Evolutionary conservation across 2,113 vertebrate species (phyloP), one percentile per base, ranked within the genome.

Genomic region (Actinemys pallida): DNA sequence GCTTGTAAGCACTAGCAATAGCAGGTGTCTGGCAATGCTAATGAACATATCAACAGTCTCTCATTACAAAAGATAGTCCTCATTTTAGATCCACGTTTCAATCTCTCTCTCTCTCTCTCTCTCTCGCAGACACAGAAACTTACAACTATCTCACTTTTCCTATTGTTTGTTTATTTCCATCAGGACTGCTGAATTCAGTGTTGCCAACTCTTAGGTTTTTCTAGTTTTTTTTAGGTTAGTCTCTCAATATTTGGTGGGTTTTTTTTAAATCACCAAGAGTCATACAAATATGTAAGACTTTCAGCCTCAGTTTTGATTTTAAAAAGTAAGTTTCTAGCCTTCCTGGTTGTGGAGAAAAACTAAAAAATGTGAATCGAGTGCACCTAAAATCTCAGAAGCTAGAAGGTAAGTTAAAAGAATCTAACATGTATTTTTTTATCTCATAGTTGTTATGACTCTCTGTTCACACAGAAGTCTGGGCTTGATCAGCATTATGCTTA

Each of bases 401-500:
- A 79, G 72, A 52, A 76, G 16, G 45, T n/a, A 95, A 85, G 90
- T 75, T 2, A 11, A 90, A 4, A 9, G 10, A 62, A 80, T 59
- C 1, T 1, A 3, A 91, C 82, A 10, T 39, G 7, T 3, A 35
- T 81, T 95, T 95, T 83, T 6, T 86, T 9, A 39, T 72, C 65
- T 20, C 19, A 39, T 39, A 35, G n/a, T 72, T 72, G n/a, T 72
- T 69, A 20, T 69, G 65, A 69, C 20, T 69, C 65, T 35, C 17
- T 69, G 39, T n/a, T 17, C 65, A 69, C 35, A n/a, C 35, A 39
- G n/a, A 39, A 22, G 65, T 72, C 35, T 72, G 65, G 20, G 19
- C n/a, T 39, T 72, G 17, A 39, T 72, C 59, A 96, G 69, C 97
- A 98, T 96, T 96, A 95, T 82, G 89, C 99, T 99, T 98, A 99